These are phyloP conservation scores for Macrotis lagotis DNA, from an alignment of 2,113 vertebrate species.

Conservation along the genomic window DNA sequence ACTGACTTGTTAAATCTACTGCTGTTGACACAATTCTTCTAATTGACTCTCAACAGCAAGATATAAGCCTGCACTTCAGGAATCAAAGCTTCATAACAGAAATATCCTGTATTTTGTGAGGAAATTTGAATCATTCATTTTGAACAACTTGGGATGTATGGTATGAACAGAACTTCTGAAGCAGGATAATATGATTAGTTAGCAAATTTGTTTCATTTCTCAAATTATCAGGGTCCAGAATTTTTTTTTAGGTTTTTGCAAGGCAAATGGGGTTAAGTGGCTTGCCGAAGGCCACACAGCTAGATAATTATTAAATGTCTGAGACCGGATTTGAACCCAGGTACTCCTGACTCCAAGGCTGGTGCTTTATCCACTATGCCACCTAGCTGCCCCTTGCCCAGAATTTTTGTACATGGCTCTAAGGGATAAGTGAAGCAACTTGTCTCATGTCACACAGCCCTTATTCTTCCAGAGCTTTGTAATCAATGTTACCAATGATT, in stretches of 20 bases:
- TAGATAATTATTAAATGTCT: no score
- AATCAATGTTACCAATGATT: background rate
- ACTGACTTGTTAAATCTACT: fast-evolving
- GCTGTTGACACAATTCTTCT: fast-evolving
- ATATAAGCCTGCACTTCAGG: no score
- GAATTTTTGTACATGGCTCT: background rate
- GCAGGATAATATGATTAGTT: background rate
- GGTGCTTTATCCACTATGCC: no score
- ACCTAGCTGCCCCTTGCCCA: no score
- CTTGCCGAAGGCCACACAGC: no score
- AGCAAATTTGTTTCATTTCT: background rate
- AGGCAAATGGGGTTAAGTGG: no score
- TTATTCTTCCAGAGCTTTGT: background rate
- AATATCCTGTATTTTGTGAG: background rate
- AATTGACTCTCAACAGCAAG: no score
- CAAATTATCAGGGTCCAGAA: background rate
- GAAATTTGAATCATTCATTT: background rate
- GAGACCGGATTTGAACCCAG: no score
- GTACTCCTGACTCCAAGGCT: no score
- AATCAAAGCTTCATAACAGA: background rate
- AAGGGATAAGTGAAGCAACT: background rate
- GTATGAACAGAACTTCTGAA: background rate
- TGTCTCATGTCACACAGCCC: background rate
- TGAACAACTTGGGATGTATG: background rate
- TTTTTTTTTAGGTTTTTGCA: no score